Evolutionary conservation across 2,888 invertebrate genomes (phyloP).

Genomic region (Ctena decussata): DNA sequence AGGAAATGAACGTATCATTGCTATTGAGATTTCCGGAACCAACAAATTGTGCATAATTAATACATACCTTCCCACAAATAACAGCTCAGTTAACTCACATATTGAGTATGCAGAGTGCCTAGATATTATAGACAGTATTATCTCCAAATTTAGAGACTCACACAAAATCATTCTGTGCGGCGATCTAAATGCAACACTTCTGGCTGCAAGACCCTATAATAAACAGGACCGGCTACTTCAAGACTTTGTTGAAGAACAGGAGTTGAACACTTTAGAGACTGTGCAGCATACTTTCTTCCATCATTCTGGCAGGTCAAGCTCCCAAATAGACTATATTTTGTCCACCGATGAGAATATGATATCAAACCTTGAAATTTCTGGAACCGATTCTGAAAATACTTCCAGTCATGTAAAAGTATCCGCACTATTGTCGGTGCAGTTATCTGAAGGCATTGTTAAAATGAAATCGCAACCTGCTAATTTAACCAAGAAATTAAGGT

Average conservation of each 20-base stretch:
- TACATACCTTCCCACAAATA: not conserved
- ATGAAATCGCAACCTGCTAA: too few relatives aligned
- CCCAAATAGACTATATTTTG: not conserved
- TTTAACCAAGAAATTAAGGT: too few relatives aligned
- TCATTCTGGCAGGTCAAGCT: not conserved
- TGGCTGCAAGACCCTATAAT: not conserved
- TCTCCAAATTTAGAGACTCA: not conserved
- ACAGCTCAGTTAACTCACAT: not conserved
- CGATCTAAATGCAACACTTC: not conserved
- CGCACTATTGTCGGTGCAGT: too few relatives aligned
- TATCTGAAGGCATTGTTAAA: too few relatives aligned
- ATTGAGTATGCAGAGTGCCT: not conserved
- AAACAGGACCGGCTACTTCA: not conserved
- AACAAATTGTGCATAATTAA: not conserved
- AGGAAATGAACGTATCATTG: not conserved
- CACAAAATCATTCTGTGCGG: not conserved
- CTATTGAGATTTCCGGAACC: not conserved
- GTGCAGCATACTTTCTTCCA: not conserved
- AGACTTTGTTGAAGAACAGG: not conserved
- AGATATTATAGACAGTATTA: not conserved
- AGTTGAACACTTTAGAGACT: not conserved
- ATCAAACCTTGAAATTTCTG: not conserved
- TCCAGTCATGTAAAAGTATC: too few relatives aligned
- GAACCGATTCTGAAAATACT: not conserved
- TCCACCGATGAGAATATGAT: not conserved